Conservation (phyloP, 1,140 invertebrate species). For the Zaprionus taronus region DNA sequence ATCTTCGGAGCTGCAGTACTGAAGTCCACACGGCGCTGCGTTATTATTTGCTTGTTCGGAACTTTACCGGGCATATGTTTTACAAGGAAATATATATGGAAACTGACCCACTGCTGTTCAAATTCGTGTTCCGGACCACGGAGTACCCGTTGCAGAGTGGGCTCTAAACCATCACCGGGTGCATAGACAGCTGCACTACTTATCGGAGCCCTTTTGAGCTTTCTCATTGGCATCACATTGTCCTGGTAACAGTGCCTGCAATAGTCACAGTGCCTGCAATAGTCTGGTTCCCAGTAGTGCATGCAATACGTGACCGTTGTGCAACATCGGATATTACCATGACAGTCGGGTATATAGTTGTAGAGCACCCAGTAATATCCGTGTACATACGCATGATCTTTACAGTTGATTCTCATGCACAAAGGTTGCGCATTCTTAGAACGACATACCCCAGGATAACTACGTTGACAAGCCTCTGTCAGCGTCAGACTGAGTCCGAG, state of each 20-base stretch:
- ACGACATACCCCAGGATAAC: background rate
- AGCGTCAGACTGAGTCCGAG: background rate
- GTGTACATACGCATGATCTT: constrained; percentile 88
- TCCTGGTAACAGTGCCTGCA: constrained; percentile 89
- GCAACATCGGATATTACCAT: constrained; percentile 87
- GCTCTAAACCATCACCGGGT: constrained; percentile 88
- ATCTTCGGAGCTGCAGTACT: constrained; percentile 19
- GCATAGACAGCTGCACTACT: constrained; percentile 89
- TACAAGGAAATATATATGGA: constrained; percentile 93
- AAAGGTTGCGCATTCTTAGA: background rate
- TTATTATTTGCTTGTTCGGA: constrained; percentile 86
- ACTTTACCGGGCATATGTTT: constrained; percentile 91
- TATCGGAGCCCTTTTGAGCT: constrained; percentile 88
- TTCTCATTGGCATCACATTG: constrained; percentile 92
- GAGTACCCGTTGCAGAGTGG: constrained; percentile 87
- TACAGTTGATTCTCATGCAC: constrained; percentile 85
- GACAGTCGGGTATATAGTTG: constrained; percentile 90
- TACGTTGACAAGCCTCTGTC: background rate
- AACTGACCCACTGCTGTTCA: constrained; percentile 90
- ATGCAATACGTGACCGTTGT: constrained; percentile 95
- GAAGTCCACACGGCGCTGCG: constrained; percentile 88
- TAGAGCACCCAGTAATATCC: constrained; percentile 94
- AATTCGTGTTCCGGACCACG: constrained; percentile 87
- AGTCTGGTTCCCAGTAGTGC: no score
- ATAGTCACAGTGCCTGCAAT: constrained; percentile 95